Conservation (phyloP, 2,113 vertebrate genomes). For the Apodemus speciosus region DNA sequence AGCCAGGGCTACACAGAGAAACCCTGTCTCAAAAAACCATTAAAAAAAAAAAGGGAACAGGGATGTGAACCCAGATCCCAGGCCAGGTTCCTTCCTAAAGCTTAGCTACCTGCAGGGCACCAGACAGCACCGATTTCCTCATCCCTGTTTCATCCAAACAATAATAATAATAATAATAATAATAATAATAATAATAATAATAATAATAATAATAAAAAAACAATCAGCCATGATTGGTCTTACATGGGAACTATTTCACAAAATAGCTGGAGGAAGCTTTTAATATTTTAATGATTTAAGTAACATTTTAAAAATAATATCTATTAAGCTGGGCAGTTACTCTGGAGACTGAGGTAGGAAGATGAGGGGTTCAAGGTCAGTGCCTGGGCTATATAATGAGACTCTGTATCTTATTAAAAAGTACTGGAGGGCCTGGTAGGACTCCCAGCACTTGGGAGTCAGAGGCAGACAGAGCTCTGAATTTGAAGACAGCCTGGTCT, state of each 20-base stretch:
- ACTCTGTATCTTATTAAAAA: neutral
- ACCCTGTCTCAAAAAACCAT: too few relatives aligned
- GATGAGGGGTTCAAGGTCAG: neutral
- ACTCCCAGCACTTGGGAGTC: neutral
- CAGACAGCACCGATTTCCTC: neutral
- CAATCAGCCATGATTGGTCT: neutral
- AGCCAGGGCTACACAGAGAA: too few relatives aligned
- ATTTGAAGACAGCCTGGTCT: neutral
- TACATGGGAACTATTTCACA: slow-evolving; percentile 20
- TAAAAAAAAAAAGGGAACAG: neutral
- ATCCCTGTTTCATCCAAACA: slow-evolving; percentile 22
- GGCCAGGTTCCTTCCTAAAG: neutral
- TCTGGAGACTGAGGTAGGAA: neutral
- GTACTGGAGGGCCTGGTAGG: neutral
- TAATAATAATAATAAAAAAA: neutral
- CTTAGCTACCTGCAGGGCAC: neutral
- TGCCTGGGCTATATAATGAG: neutral
- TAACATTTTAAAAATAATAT: neutral
- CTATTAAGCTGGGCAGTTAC: neutral
- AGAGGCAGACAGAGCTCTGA: neutral
- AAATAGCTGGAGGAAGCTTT: slow-evolving; percentile 16
- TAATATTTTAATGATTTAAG: slow-evolving; percentile 28
- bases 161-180: neutral
- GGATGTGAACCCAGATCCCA: neutral
- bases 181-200: slow-evolving; percentile 33